Base-by-base conservation (phyloP, 2,797 vertebrate species). In the Anas acuta region DNA sequence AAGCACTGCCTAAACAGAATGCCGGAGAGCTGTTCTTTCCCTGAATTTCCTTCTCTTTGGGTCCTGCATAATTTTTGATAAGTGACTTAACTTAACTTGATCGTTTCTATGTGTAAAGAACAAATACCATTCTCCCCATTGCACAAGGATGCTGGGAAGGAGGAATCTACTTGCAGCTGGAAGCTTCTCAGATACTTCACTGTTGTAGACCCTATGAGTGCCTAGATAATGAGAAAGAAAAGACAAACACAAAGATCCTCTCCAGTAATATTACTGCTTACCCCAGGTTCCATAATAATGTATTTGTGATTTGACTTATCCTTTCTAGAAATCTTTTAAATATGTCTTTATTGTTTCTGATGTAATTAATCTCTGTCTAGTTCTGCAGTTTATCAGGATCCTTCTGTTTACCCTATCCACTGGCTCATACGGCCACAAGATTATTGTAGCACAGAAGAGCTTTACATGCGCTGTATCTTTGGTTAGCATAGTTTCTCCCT, bases 221-320 rank as follows among this genome's bases (percentile, higher is more conserved):
- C 15, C 51, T 73, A 43, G 67, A 28, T 43, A 79, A 85, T 25
- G 17, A 73, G 8, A 61, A 60, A 41, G 14, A 43, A 85, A 49
- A 73, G 47, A 56, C 43, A 35, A 70, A 39, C 0, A 7, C 18
- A 10, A 47, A 84, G 76, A 67, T 84, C 35, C 43, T 60, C 87
- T 66, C 56, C 77, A 67, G 56, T 73, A 73, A 69, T 8, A 41
- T 13, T 80, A 28, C 61, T 82, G 71, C 54, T 82, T 60, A 87
- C 47, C 80, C 49, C 32, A 11, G 25, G 32, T 85, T 90, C 35
- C 1, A 1, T 28, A 57, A 26, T 76, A 69, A 72, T 66, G 47
- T 37, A 57, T 37, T 76, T 83, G 43, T 92, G 72, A 80, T 95
- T 92, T 65, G 90, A 89, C 92, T 95, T 89, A 35, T 83, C 77